These are phyloP conservation scores for Azemiops feae DNA, from an alignment of 2,113 vertebrate species.

Conservation along the genomic window DNA sequence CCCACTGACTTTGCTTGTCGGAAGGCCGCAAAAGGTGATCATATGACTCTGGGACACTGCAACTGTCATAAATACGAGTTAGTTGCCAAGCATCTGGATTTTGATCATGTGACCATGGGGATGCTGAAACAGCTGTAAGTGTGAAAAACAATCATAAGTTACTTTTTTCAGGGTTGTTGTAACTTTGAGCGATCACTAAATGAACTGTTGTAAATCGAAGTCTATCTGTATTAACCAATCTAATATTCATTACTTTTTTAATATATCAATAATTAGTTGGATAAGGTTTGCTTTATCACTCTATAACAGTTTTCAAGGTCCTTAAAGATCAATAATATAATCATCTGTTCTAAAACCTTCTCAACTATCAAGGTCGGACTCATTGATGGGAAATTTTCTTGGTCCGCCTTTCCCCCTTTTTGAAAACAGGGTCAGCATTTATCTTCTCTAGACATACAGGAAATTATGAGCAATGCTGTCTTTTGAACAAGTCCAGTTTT, in stretches of 20 bases:
- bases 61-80: background rate
- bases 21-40: background rate
- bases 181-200: background rate
- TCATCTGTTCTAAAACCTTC: background rate
- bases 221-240: background rate
- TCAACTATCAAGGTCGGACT: background rate
- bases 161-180: background rate
- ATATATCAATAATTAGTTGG: background rate
- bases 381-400: background rate
- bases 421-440: background rate
- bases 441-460: background rate
- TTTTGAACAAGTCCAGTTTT: background rate
- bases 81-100: background rate
- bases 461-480: background rate
- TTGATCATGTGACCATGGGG: background rate
- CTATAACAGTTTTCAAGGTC: background rate
- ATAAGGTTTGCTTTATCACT: background rate
- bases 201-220: too few relatives aligned
- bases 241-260: background rate
- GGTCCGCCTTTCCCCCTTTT: background rate
- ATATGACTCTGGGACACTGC: background rate
- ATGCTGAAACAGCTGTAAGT: background rate
- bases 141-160: too few relatives aligned
- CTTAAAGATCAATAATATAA: background rate
- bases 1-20: background rate